A percentile compares a stretch with the other conserved stretches of the same genome.
phyloP scores from a whole-genome alignment of 2,113 vertebrate genomes.

The Pseudopipra pipra region DNA sequence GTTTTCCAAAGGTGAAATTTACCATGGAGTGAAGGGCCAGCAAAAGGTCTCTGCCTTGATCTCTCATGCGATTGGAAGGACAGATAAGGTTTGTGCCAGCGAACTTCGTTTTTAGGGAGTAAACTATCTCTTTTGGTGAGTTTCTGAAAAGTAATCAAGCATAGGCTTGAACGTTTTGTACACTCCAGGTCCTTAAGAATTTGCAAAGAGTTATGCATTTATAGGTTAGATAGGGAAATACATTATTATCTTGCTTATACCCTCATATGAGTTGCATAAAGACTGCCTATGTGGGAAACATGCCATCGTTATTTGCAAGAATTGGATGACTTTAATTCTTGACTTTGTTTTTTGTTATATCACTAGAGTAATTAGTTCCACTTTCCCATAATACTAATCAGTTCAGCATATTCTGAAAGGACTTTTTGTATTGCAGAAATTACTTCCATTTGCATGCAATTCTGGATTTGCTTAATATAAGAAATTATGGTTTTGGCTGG shows the following conservation, averaged over 20 bases:
- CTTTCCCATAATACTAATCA: slow-evolving; percentile 6
- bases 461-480: neutral
- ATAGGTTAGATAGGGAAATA: neutral
- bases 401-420: slow-evolving; percentile 22
- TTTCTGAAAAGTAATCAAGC: neutral
- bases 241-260: neutral
- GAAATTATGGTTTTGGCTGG: neutral
- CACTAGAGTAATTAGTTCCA: neutral
- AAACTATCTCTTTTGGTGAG: neutral
- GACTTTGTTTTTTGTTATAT: neutral
- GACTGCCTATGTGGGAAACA: neutral
- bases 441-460: slow-evolving; percentile 3
- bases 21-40: slow-evolving; percentile 7
- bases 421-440: slow-evolving; percentile 19
- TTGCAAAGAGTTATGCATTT: neutral
- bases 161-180: neutral
- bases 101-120: neutral
- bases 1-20: slow-evolving; percentile 33
- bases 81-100: neutral
- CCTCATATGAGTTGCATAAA: neutral
- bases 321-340: neutral
- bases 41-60: neutral
- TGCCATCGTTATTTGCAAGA: neutral
- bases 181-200: neutral
- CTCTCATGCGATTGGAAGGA: neutral